These are phyloP conservation scores for Syrphus vitripennis DNA, from an alignment of 2,888 invertebrate genomes.

Conservation along the genomic window DNA sequence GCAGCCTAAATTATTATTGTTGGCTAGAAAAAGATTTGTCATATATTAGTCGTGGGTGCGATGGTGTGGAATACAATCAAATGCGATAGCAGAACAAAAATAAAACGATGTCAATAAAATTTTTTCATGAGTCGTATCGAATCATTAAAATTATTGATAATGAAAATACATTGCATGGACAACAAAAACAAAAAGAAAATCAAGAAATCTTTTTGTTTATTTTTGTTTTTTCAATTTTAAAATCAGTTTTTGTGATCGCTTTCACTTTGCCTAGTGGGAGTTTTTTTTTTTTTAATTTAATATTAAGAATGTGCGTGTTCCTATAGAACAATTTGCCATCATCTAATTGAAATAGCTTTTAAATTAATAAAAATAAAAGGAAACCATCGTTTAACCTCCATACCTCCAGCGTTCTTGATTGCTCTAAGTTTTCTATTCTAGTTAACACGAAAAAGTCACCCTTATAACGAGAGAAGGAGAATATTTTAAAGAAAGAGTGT, in stretches of 20 bases:
- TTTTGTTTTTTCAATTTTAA: conserved; percentile 36
- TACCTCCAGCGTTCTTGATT: neutral
- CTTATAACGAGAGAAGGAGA: neutral
- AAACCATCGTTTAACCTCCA: neutral
- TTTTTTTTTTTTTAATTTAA: too few relatives aligned
- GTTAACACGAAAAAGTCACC: neutral
- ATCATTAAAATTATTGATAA: conserved; percentile 41
- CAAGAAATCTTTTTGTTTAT: neutral
- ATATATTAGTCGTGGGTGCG: conserved; percentile 29
- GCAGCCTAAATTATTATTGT: conserved; percentile 2
- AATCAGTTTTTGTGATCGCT: conserved; percentile 55
- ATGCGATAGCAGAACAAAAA: conserved; percentile 57
- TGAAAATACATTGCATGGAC: conserved; percentile 29
- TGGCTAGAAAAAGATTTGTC: conserved; percentile 43
- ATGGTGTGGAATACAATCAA: conserved; percentile 45
- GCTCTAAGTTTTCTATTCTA: neutral
- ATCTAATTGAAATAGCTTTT: neutral
- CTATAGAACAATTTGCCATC: neutral
- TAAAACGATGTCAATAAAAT: conserved; percentile 41
- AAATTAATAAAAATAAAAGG: neutral
- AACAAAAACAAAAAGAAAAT: neutral
- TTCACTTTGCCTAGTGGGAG: neutral
- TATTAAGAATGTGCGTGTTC: conserved; percentile 22
- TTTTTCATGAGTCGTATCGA: conserved; percentile 42
- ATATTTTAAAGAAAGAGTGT: neutral